Base-by-base conservation (phyloP, 2,113 vertebrate genomes). In the Psittacula cyanocephala region DNA sequence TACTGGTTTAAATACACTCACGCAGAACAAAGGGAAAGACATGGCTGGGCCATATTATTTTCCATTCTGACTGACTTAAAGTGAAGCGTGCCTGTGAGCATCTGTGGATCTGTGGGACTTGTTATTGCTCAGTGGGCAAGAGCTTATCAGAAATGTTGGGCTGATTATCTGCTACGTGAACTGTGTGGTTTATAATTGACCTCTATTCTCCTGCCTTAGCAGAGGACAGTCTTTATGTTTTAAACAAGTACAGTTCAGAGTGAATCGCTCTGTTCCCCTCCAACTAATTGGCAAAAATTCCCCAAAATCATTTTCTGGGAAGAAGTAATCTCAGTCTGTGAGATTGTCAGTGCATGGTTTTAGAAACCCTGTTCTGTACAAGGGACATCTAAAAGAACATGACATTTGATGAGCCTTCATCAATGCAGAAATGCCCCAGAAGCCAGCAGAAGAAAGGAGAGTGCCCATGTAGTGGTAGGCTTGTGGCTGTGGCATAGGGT, bases 61-160 rank as follows among this genome's bases (percentile, higher is more conserved):
- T 81, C 63, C 37, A 17, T 90, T 86, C 78, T 81, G 64, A 44
- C 68, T 74, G 62, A 65, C 55, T 55, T 68, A 10, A 90, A 86
- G 33, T 46, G 55, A 82, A 79, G 20, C 25, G 15, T 81, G 23
- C n/a, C 49, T 59, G 46, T 7, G 13, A 90, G 55, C 53, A 63
- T 70, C 82, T 90, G 46, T 2, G 4, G 70, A 63, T 70, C 82
- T 90, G 46, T 2, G 4, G 67, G 60, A 60, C 74, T 77, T 52
- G 23, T 57, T 81, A 71, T 11, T 91, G 57, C 67, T 91, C 50
- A 43, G 52, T 65, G 78, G 55, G n/a, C 60, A 78, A 60, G 63
- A 89, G 49, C 64, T 82, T 74, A 46, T 91, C 78, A 83, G 93
- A 91, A 95, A 80, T 12, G 12, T 27, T 67, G 68, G 37, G 28